A percentile compares a stretch with the other conserved stretches of the same genome.
phyloP scores from a whole-genome alignment of 2,888 invertebrate species.

The Candidula unifasciata region DNA sequence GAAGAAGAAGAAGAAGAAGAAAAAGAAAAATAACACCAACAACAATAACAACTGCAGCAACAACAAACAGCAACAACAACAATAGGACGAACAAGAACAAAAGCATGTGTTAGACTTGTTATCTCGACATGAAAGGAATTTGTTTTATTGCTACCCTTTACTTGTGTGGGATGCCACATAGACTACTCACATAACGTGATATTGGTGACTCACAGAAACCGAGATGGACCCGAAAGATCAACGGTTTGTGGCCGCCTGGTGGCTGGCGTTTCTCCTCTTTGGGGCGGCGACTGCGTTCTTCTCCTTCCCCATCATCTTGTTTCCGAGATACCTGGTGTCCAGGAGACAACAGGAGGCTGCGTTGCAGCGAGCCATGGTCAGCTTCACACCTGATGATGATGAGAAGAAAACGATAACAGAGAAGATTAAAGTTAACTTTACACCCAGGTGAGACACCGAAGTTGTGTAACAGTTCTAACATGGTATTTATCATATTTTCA shows the following conservation, averaged over 20 bases:
- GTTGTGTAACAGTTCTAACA: too few relatives aligned
- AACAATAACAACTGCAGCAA: too few relatives aligned
- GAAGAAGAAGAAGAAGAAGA: background rate
- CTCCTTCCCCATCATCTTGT: constrained; percentile 40
- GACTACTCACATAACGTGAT: too few relatives aligned
- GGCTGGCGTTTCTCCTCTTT: constrained; percentile 44
- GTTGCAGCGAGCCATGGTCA: constrained; percentile 5
- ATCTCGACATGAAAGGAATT: too few relatives aligned
- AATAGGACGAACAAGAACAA: too few relatives aligned
- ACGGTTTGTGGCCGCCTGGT: constrained; percentile 39
- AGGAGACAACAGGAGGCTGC: background rate
- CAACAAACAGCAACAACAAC: too few relatives aligned
- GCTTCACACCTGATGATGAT: background rate
- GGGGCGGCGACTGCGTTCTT: background rate
- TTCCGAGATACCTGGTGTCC: constrained; percentile 29
- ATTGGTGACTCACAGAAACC: constrained; percentile 4
- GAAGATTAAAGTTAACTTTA: background rate
- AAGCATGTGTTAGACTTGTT: too few relatives aligned
- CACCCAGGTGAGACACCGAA: too few relatives aligned
- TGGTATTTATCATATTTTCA: too few relatives aligned
- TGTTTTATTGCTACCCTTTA: too few relatives aligned
- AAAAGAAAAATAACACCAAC: too few relatives aligned
- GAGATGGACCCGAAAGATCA: constrained; percentile 26
- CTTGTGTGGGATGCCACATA: too few relatives aligned
- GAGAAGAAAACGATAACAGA: background rate